phyloP scores from a whole-genome alignment of 2,113 vertebrate genomes.

The Brienomyrus longianalis region DNA sequence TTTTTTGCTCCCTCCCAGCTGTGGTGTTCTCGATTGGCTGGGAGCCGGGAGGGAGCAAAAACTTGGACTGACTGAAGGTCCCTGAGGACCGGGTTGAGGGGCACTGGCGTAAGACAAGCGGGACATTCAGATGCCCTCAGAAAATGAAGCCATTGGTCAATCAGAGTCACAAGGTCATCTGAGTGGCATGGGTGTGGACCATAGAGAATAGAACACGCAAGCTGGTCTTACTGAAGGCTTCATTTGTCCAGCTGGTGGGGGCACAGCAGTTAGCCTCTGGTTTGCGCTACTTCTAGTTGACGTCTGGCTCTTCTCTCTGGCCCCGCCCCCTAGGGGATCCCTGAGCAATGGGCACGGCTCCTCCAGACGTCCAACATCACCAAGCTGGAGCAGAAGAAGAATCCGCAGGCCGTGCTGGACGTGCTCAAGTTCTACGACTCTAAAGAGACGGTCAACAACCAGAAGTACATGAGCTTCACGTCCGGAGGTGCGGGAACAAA shows the following conservation, averaged over 20 bases:
- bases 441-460: slow-evolving; percentile 98
- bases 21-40: neutral
- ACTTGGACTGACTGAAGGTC: neutral
- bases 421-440: slow-evolving; percentile 99
- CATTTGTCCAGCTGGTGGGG: neutral
- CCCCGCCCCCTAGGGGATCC: slow-evolving; percentile 73
- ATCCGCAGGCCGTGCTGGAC: slow-evolving; percentile 92
- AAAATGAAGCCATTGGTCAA: neutral
- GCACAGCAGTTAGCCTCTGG: neutral
- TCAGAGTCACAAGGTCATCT: neutral
- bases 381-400: slow-evolving; percentile 97
- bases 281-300: neutral
- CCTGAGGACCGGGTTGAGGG: neutral
- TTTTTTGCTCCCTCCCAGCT: neutral
- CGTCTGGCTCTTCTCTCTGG: neutral
- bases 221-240: neutral
- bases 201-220: neutral
- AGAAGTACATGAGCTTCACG: slow-evolving; percentile 99
- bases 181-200: neutral
- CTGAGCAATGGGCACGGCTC: slow-evolving; percentile 94
- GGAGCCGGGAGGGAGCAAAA: neutral
- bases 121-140: neutral
- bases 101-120: neutral
- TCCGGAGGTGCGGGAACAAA: slow-evolving; percentile 74
- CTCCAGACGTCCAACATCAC: slow-evolving; percentile 98